phyloP scores from a whole-genome alignment of 2,888 invertebrate genomes.

The Thymelicus lineola region DNA sequence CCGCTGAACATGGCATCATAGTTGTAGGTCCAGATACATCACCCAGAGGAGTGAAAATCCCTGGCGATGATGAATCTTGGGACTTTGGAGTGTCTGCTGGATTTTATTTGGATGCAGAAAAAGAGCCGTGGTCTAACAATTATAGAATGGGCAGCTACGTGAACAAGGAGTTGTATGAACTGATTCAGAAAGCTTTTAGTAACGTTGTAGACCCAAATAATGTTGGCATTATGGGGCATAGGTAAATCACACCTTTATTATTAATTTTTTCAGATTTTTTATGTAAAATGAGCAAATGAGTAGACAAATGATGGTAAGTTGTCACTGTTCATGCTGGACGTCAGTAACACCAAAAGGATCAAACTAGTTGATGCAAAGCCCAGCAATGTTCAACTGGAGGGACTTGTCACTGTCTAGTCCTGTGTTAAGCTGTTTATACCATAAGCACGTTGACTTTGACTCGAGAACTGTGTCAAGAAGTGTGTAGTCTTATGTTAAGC shows the following conservation, averaged over 20 bases:
- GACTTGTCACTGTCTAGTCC: no score
- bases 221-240: conserved; percentile 93
- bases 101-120: conserved; percentile 96
- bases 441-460: no score
- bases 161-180: conserved; percentile 92
- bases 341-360: no score
- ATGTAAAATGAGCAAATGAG: no score
- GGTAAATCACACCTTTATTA: conserved; percentile 68
- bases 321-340: no score
- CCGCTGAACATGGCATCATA: conserved; percentile 93
- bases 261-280: no score
- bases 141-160: conserved; percentile 98
- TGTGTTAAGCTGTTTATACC: no score
- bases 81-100: conserved; percentile 98
- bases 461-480: no score
- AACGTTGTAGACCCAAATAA: conserved; percentile 79
- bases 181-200: conserved; percentile 91
- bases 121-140: conserved; percentile 96
- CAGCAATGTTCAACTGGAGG: no score
- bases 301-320: no score
- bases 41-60: conserved; percentile 94
- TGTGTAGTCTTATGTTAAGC: no score
- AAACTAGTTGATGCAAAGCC: no score
- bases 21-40: conserved; percentile 98
- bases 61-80: conserved; percentile 96